Percentiles rank a stretch among this genome's conserved stretches.
Conservation (phyloP, 2,797 vertebrate genomes). For the Agapornis canus region DNA sequence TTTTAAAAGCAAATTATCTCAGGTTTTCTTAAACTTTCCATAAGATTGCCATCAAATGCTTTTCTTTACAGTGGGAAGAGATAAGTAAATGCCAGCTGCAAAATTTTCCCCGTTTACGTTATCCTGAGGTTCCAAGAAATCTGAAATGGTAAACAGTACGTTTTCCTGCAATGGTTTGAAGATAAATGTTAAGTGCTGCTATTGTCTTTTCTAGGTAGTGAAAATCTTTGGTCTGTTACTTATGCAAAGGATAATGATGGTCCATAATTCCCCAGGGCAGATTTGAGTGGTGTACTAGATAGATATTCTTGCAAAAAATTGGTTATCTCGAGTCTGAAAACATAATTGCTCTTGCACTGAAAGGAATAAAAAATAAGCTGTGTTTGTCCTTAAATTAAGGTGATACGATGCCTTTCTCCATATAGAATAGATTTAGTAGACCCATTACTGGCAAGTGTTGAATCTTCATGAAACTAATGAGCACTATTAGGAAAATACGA, state of each 20-base stretch:
- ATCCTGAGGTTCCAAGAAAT: neutral
- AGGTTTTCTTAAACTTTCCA: neutral
- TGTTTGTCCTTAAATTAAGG: neutral
- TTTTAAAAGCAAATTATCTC: neutral
- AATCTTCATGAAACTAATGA: neutral
- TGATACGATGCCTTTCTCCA: neutral
- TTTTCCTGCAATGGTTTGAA: neutral
- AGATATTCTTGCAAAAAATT: neutral
- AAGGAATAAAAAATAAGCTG: neutral
- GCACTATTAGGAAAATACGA: neutral
- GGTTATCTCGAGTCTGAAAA: neutral
- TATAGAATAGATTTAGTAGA: neutral
- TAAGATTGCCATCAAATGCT: neutral
- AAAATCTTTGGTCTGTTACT: neutral
- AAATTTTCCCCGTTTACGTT: neutral
- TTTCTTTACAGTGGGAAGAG: neutral
- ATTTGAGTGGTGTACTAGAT: neutral
- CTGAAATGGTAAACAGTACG: neutral
- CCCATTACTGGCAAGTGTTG: neutral
- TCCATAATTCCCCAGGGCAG: neutral
- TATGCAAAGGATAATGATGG: neutral
- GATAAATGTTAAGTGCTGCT: neutral
- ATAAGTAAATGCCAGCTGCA: conserved; percentile 16
- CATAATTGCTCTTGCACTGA: neutral
- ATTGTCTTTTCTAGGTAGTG: neutral